Conservation (phyloP, 2,797 vertebrate genomes). For the Acrossocheilus fasciatus region DNA sequence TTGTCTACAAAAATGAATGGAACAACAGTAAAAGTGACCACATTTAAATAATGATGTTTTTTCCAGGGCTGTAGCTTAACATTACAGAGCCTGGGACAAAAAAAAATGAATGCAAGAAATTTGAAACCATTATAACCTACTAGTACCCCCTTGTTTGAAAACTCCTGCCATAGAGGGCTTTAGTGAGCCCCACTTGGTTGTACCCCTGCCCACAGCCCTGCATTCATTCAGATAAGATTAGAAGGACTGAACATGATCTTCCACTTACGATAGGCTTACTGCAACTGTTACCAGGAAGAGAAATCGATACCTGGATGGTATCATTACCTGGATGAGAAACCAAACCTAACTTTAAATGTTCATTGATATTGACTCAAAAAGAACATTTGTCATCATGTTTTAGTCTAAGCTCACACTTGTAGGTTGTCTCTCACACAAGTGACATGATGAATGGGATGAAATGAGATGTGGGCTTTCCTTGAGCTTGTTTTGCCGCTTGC, state of each 20-base stretch:
- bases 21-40: background rate
- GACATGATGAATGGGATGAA: slow-evolving; percentile 37
- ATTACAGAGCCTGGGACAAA: background rate
- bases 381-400: slow-evolving; percentile 45
- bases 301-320: slow-evolving; percentile 18
- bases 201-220: background rate
- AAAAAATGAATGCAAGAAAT: background rate
- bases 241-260: slow-evolving; percentile 24
- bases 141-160: background rate
- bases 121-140: background rate
- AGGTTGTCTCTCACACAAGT: background rate
- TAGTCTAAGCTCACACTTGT: slow-evolving; percentile 28
- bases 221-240: slow-evolving; percentile 3
- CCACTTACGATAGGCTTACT: slow-evolving; percentile 2
- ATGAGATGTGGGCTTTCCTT: slow-evolving; percentile 40
- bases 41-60: background rate
- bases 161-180: background rate
- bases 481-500: slow-evolving; percentile 14
- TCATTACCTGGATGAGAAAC: slow-evolving; percentile 16
- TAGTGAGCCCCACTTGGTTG: background rate
- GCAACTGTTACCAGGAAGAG: slow-evolving; percentile 11
- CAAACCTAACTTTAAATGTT: background rate
- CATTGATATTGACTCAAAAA: slow-evolving; percentile 35
- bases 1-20: too few species aligned
- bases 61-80: background rate